phyloP scores from a whole-genome alignment of 2,888 invertebrate genomes.

The Conchocele bisecta region DNA sequence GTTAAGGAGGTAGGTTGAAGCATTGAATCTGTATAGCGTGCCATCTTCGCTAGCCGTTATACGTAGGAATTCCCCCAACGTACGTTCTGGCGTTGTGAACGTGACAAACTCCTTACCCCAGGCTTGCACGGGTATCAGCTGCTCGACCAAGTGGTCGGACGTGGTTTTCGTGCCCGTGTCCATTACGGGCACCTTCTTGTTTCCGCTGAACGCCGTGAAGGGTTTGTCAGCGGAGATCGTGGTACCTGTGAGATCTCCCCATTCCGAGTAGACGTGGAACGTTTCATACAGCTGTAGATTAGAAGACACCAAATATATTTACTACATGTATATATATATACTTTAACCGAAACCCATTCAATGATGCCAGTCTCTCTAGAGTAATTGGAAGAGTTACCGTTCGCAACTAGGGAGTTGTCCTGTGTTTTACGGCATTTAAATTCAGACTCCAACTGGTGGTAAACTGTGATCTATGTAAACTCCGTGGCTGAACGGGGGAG shows the following conservation, averaged over 20 bases:
- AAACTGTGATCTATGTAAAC: too few relatives aligned
- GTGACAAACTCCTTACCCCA: conserved; percentile 73
- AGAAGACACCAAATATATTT: too few relatives aligned
- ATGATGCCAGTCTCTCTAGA: too few relatives aligned
- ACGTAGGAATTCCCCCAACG: conserved; percentile 66
- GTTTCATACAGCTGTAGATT: conserved; percentile 59
- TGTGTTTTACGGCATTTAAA: too few relatives aligned
- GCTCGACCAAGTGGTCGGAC: conserved; percentile 71
- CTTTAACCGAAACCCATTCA: too few relatives aligned
- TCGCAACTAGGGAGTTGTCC: too few relatives aligned
- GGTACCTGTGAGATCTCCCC: conserved; percentile 71
- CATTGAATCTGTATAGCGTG: conserved; percentile 33
- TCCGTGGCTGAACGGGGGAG: too few relatives aligned
- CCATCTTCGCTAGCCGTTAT: conserved; percentile 56
- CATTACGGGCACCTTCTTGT: conserved; percentile 60
- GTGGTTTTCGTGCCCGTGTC: conserved; percentile 32
- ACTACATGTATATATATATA: too few relatives aligned
- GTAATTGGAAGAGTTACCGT: too few relatives aligned
- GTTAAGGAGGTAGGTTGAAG: conserved; percentile 19
- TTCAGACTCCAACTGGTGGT: too few relatives aligned
- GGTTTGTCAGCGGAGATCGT: conserved; percentile 58
- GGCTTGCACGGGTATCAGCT: conserved; percentile 64
- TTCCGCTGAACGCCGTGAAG: conserved; percentile 69
- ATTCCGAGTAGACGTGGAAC: conserved; percentile 51
- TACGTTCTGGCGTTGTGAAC: conserved; percentile 67